Base-by-base conservation (phyloP, 2,797 vertebrate species). In the Melanotaenia nigrans region DNA sequence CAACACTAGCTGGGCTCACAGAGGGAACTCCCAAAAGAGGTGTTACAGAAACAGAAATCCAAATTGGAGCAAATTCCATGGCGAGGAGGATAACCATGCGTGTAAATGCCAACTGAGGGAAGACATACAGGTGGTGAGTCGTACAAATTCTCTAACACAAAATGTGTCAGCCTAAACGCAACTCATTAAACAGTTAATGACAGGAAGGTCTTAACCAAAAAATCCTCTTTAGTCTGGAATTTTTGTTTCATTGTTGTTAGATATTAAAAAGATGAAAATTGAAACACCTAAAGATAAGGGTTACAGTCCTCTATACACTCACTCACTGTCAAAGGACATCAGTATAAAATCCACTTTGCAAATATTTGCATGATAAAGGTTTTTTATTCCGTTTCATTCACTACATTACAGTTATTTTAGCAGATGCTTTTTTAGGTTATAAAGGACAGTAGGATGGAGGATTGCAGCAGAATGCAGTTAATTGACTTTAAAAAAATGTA, bases 11-110 rank as follows among this genome's bases (percentile, higher is more conserved):
- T 71, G 65, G 68, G 66, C 69, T 83, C 80, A 69, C 65, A 60
- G 74, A 60, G 79, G 69, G 60, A 81, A 88, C 66, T 83, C 81
- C 78, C 77, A 80, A 70, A 79, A 77, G 73, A 65, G 68, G 76
- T 68, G 81, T 71, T 82, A 71, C 55, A 82, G 54, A 86, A 85
- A 85, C 77, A 80, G 30, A 79, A 80, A 79, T 71, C 56, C 60
- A 65, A 76, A 79, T 78, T 86, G 68, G 72, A 83, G 81, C 40
- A 33, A 60, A 79, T 67, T 85, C 79, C 77, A 78, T 40, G 42
- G 67, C 75, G 77, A 79, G 66, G 32, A 75, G 65, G 30, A 71
- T 65, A 82, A 83, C 30, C 53, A 68, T 54, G 63, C 68, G 55
- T 85, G 70, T 77, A 77, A 63, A 61, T 67, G 54, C 57, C 61